Percentiles rank a stretch among this genome's conserved stretches.
Conservation (phyloP, 2,113 vertebrate species). For the Rhombomys opimus region DNA sequence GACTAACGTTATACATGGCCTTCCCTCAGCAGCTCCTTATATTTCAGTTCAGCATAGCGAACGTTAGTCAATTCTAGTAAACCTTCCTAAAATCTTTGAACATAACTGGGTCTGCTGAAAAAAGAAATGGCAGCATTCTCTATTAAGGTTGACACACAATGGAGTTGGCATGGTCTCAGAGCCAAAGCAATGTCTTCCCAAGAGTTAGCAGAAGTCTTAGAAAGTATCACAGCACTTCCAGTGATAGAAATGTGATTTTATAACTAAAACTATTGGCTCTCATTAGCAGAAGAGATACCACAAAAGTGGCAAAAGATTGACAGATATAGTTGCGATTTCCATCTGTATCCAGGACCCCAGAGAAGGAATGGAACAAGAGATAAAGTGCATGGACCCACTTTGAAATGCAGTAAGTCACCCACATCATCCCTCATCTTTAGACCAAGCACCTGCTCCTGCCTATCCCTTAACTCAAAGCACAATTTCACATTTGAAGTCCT, state of each 20-base stretch:
- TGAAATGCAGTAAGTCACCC: neutral
- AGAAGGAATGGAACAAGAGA: neutral
- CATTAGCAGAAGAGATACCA: neutral
- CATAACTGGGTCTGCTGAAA: constrained; percentile 41
- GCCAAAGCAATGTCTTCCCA: neutral
- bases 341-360: neutral
- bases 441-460: neutral
- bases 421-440: neutral
- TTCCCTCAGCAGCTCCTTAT: neutral
- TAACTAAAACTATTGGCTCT: neutral
- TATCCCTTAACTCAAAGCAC: neutral
- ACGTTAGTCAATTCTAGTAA: neutral
- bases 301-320: neutral
- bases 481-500: neutral
- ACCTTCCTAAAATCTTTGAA: neutral
- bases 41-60: constrained; percentile 2
- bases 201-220: neutral
- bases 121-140: constrained; percentile 8
- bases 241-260: neutral
- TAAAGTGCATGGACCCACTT: neutral
- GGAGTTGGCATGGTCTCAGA: neutral
- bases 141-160: neutral
- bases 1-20: neutral
- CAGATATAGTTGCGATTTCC: neutral
- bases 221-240: neutral